phyloP scores from a whole-genome alignment of 2,888 invertebrate species.

The Hyppa rectilinea region DNA sequence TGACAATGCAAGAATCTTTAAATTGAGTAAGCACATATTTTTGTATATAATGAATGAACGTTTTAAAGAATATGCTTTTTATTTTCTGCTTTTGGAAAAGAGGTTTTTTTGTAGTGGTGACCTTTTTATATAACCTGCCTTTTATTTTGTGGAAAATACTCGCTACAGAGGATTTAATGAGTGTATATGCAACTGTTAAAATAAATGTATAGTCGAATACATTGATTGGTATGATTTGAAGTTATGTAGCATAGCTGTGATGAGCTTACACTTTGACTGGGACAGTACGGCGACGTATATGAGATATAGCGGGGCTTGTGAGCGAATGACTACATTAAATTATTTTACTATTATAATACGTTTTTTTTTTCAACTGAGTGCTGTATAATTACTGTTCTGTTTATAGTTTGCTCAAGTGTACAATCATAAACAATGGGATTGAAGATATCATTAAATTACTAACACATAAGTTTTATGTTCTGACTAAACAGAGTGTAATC shows the following conservation, averaged over 20 bases:
- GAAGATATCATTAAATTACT: conserved; percentile 51
- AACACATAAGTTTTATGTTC: conserved; percentile 34
- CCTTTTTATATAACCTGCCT: conserved; percentile 56
- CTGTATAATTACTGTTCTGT: conserved; percentile 52
- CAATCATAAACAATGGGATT: conserved; percentile 60
- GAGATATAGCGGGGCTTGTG: conserved; percentile 40
- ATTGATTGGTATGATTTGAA: conserved; percentile 33
- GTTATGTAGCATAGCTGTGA: conserved; percentile 15
- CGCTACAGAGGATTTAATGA: conserved; percentile 29
- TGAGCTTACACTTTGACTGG: conserved; percentile 3
- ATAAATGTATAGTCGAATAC: conserved; percentile 43
- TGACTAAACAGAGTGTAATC: conserved; percentile 34
- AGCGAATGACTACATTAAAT: conserved; percentile 57
- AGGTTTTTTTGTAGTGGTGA: conserved; percentile 58
- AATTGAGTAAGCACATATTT: conserved; percentile 54
- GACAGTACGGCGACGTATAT: conserved; percentile 10
- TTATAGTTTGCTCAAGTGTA: conserved; percentile 67
- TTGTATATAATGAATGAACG: conserved; percentile 66
- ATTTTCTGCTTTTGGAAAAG: conserved; percentile 60
- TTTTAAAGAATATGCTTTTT: conserved; percentile 56
- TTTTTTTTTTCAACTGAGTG: conserved; percentile 49
- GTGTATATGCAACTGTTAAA: conserved; percentile 31
- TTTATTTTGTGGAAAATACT: conserved; percentile 38
- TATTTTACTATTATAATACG: conserved; percentile 54
- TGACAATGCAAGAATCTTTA: conserved; percentile 59